phyloP scores from a whole-genome alignment of 2,797 vertebrate species.

The Orientallactaga sibirica region DNA sequence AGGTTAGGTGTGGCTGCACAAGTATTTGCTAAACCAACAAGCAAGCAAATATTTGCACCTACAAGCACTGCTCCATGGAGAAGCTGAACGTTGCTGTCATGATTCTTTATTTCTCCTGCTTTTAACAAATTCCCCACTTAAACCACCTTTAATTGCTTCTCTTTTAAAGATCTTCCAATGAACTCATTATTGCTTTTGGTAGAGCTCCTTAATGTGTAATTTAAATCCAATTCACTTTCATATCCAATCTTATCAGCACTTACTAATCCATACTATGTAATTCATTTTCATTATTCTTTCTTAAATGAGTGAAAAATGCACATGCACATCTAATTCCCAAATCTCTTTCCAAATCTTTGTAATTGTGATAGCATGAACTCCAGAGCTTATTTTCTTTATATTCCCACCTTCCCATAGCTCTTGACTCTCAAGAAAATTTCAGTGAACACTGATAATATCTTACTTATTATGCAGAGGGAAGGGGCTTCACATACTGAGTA shows the following conservation, averaged over 20 bases:
- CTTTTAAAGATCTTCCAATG: not conserved
- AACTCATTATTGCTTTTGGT: not conserved
- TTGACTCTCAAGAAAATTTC: not conserved
- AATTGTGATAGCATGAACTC: accelerated
- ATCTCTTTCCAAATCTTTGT: not conserved
- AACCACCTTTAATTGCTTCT: not conserved
- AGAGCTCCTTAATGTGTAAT: not conserved
- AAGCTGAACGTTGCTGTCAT: not conserved
- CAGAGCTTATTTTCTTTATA: no score
- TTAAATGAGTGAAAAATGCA: not conserved
- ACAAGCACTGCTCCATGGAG: not conserved
- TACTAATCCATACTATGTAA: not conserved
- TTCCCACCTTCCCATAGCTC: accelerated
- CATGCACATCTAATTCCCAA: accelerated
- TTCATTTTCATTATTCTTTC: not conserved
- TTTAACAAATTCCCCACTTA: not conserved
- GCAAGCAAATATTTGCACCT: constrained; percentile 38
- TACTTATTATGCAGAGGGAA: not conserved
- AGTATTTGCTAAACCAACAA: not conserved
- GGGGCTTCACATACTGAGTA: not conserved
- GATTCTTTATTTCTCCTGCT: not conserved
- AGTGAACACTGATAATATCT: no score
- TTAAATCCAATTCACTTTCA: not conserved
- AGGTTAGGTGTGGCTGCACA: not conserved
- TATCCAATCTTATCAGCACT: not conserved